Percentiles rank a stretch among this genome's conserved stretches.
These are phyloP conservation scores for Acronicta leporina DNA, from an alignment of 2,888 invertebrate genomes.

Conservation along the genomic window DNA sequence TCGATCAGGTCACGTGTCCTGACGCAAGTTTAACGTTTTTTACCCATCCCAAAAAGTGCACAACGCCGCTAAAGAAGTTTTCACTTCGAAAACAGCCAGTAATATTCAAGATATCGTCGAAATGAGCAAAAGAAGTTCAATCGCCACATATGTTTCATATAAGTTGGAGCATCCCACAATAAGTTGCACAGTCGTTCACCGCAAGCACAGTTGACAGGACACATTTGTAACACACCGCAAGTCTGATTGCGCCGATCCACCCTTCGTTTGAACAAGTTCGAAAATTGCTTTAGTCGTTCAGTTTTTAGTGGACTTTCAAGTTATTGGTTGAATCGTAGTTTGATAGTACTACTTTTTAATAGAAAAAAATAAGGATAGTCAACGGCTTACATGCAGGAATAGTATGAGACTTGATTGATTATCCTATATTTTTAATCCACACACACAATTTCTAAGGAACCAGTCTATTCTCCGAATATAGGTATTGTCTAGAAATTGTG, in stretches of 20 bases:
- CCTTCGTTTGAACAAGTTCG: conserved; percentile 23
- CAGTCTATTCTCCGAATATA: no score
- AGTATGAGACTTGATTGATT: no score
- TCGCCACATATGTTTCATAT: conserved; percentile 37
- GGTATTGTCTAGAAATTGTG: no score
- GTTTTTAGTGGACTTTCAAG: conserved; percentile 1
- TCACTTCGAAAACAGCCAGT: no score
- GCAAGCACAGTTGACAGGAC: conserved; percentile 25
- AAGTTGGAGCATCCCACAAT: conserved; percentile 29
- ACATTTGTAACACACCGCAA: conserved; percentile 36
- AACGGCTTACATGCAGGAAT: no score
- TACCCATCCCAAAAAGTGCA: no score
- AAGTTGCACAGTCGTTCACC: conserved; percentile 33
- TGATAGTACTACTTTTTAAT: neutral
- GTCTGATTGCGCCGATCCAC: conserved; percentile 32
- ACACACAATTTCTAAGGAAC: no score
- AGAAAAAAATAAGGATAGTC: no score
- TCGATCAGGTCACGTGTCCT: no score
- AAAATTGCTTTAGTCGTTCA: conserved; percentile 16
- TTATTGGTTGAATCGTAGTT: neutral
- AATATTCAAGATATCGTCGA: neutral
- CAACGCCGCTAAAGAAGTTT: no score
- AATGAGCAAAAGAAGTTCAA: conserved; percentile 5
- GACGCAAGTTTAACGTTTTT: no score
- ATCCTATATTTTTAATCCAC: no score